phyloP scores from a whole-genome alignment of 2,888 invertebrate species.

The Dynastes hyllus region DNA sequence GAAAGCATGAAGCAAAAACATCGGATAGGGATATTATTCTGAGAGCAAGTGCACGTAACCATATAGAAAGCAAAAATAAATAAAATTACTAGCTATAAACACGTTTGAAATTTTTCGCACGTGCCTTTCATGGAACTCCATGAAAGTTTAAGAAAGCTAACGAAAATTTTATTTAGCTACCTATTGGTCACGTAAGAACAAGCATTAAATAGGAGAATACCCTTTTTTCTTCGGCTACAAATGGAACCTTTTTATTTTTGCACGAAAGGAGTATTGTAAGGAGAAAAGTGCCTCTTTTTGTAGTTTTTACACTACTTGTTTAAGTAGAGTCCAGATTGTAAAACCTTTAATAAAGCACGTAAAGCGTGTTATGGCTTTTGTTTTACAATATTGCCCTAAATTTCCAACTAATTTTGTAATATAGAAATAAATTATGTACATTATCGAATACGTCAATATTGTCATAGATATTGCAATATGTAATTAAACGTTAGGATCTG shows the following conservation, averaged over 20 bases:
- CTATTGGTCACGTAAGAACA: background rate
- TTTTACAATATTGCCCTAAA: too few species aligned
- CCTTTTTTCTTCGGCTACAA: background rate
- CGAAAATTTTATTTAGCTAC: constrained; percentile 22
- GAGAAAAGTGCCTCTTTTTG: background rate
- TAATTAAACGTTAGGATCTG: too few species aligned
- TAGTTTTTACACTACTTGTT: too few species aligned
- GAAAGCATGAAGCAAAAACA: constrained; percentile 28
- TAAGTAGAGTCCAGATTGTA: too few species aligned
- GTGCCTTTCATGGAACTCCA: background rate
- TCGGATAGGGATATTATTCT: background rate
- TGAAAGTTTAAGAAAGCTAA: constrained; percentile 34
- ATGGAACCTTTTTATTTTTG: background rate
- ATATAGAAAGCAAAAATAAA: constrained; percentile 21
- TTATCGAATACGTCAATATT: too few species aligned
- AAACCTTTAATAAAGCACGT: too few species aligned
- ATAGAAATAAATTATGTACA: too few species aligned
- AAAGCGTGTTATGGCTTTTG: too few species aligned
- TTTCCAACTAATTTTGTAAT: too few species aligned
- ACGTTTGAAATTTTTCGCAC: constrained; percentile 34
- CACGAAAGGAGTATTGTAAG: background rate
- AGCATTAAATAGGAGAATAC: constrained; percentile 5
- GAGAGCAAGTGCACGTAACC: constrained; percentile 5
- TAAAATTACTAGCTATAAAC: constrained; percentile 32
- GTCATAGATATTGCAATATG: too few species aligned